Evolutionary conservation across 2,113 vertebrate genomes (phyloP).

Genomic region (Protobothrops mucrosquamatus): DNA sequence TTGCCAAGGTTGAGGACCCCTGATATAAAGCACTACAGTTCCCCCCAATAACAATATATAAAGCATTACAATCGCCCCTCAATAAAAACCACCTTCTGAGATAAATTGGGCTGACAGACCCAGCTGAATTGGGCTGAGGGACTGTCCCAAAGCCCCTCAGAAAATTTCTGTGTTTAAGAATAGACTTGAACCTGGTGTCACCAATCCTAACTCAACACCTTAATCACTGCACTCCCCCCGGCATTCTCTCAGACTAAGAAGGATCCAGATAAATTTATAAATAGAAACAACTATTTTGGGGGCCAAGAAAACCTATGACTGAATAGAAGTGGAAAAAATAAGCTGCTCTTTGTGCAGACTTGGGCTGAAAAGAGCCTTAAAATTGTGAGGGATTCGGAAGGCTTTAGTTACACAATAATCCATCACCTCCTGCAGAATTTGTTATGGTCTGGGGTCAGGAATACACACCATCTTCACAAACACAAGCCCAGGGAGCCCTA

Average conservation of each 20-base stretch:
- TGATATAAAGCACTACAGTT: not conserved
- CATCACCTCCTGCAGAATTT: not conserved
- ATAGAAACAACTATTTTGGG: not conserved
- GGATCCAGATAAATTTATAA: not conserved
- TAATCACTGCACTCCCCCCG: fast-evolving
- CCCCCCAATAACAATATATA: too few species aligned
- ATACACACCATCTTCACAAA: not conserved
- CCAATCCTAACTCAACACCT: not conserved
- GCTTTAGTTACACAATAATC: not conserved
- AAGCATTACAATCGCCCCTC: not conserved
- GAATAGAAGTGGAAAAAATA: not conserved
- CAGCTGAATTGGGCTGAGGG: too few species aligned
- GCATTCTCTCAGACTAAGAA: not conserved
- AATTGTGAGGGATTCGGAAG: not conserved
- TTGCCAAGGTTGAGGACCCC: too few species aligned
- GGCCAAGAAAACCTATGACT: not conserved
- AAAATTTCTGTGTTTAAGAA: not conserved
- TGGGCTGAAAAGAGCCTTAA: not conserved
- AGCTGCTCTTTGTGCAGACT: not conserved
- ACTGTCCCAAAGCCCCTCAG: not conserved
- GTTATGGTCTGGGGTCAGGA: not conserved
- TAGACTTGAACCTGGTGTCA: not conserved
- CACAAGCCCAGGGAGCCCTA: not conserved
- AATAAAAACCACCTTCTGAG: too few species aligned
- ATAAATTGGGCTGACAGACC: too few species aligned